Conservation (phyloP, 2,888 invertebrate species). For the Drosophila anomalata region DNA sequence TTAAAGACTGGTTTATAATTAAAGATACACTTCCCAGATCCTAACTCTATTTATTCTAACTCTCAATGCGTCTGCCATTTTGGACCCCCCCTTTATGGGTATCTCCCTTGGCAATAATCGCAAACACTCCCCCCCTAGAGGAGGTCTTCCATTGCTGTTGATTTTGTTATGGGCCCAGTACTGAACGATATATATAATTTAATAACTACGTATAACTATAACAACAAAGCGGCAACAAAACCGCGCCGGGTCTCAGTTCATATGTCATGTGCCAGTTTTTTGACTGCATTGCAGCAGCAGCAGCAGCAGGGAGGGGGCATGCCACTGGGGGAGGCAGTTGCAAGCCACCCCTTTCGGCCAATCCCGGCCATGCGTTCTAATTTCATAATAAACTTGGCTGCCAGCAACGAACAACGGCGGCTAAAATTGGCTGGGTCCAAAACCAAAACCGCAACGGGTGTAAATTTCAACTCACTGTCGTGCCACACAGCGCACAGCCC, state of each 20-base stretch:
- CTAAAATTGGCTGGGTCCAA: conserved; percentile 67
- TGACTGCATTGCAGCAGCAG: conserved; percentile 65
- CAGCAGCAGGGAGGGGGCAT: not conserved
- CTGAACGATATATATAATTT: conserved; percentile 58
- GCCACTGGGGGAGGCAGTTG: not conserved
- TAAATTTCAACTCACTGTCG: conserved; percentile 61
- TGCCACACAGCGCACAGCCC: not conserved
- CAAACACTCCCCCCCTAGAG: conserved; percentile 20
- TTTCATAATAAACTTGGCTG: conserved; percentile 79
- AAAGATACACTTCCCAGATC: no score
- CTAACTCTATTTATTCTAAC: not conserved
- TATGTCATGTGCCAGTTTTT: conserved; percentile 75
- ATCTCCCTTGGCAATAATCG: conserved; percentile 74
- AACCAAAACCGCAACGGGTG: conserved; percentile 71
- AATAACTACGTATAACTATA: conserved; percentile 50
- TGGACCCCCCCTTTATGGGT: conserved; percentile 6
- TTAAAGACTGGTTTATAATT: not conserved
- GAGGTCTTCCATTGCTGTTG: conserved; percentile 32
- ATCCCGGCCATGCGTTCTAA: conserved; percentile 69
- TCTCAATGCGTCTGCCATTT: conserved; percentile 27
- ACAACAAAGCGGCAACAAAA: conserved; percentile 57
- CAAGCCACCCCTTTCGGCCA: conserved; percentile 8
- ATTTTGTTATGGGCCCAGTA: conserved; percentile 48
- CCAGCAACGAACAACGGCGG: conserved; percentile 50
- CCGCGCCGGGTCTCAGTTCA: conserved; percentile 55